Evolutionary conservation across 2,888 invertebrate genomes (phyloP), one percentile per base, ranked within the genome.

Genomic region (Chymomyza fuscimana): DNA sequence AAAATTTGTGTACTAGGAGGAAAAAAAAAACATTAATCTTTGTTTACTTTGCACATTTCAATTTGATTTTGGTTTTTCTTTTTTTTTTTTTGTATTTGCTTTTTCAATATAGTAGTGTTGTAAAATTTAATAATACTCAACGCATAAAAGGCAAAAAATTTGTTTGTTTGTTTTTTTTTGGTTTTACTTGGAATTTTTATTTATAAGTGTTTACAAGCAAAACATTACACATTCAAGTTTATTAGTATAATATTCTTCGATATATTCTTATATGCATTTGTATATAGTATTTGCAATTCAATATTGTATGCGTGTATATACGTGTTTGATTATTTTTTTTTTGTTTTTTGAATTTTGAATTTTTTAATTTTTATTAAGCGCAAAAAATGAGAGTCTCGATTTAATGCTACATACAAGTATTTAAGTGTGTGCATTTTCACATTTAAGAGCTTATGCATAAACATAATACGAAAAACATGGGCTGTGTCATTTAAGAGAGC

Each of bases 171-270:
- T 51, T 51, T 51, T 51, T 51, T 36, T 9, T 36, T 19, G 19
- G 5, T 73, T 67, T 59, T 51, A 66, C 25, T 68, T 64, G 32
- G 32, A 19, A 22, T 50, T 60, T 54, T 50, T 50, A 32, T 7
- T 56, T 25, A 16, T 19, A 63, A 64, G 65, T 74, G 71, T 51
- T 78, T 77, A 76, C 60, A 85, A 86, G 78, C 78, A 73, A 61
- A 81, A 86, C 78, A 87, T 85, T 76, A 82, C 69, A 76, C 77
- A 73, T 85, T 80, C 78, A 85, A 76, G 70, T 80, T 73, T 67
- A 80, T 73, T 77, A 66, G 62, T 67, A 59, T 67, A 54, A 46
- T 46, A 46, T 46, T 12, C 6, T 46, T 67, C 46, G 32, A 63
- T 70, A 54, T 72, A 63, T 36, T 52, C 5, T 29, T 46, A 12